Base-by-base conservation (phyloP, 2,113 vertebrate genomes). In the Oncorhynchus tshawytscha region DNA sequence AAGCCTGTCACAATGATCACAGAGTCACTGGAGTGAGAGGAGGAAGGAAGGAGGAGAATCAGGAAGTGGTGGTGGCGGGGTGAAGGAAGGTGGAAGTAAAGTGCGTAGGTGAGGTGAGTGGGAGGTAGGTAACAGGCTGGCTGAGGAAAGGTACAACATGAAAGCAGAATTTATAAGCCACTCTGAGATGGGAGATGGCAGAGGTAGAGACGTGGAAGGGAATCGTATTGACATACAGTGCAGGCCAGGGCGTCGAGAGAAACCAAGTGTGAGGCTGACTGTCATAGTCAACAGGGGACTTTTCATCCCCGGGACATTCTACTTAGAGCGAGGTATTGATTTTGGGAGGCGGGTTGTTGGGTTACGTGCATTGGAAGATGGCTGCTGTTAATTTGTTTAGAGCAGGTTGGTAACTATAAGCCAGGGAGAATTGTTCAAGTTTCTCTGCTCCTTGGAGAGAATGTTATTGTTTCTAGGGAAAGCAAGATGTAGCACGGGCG, bases 191-290 rank as follows among this genome's bases (percentile, higher is more conserved):
- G 89, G 88, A 91, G 78, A 74, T 91, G 90, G 91, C 78, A 88
- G 29, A 92, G 89, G 79, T 92, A 86, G 90, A 93, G 89, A 89
- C 89, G 91, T 90, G 89, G 91, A 95, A 92, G 84, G 88, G 90
- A 95, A 95, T 95, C 81, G 74, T 92, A 93, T 92, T 89, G 94
- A 93, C 94, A 93, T 87, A 76, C 85, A 72, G 83, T 82, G 79
- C 84, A 91, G 88, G 85, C 74, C 84, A 18, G 87, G 88, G 87
- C 87, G 88, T 85, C 90, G 77, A 81, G 85, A 82, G 90, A 92
- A 85, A 77, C 86, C 83, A 89, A 87, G 88, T 89, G 88, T 89
- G 89, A 81, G 91, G 85, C 87, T 81, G 73, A 0, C 51, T 54
- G 51, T 18, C 16, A 11, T 75, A 88, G 76, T 83, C 83, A 88